Evolutionary conservation across 2,888 invertebrate species (phyloP).

Genomic region (Drosophila koepferae): DNA sequence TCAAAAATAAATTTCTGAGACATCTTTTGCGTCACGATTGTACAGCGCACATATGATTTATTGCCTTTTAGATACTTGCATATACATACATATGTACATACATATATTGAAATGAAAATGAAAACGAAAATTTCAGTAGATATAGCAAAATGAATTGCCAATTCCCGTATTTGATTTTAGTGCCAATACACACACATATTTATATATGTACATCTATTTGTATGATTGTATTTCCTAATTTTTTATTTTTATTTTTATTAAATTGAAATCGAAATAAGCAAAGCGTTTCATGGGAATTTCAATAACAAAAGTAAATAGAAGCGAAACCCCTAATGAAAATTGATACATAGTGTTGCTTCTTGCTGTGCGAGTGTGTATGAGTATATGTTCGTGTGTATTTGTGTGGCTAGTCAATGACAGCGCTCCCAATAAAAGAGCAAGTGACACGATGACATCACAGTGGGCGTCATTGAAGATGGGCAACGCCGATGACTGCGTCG

Average conservation of each 20-base stretch:
- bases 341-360: conserved; percentile 46
- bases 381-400: not conserved
- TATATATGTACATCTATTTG: not conserved
- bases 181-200: not conserved
- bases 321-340: conserved; percentile 52
- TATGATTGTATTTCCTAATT: conserved; percentile 9
- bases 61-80: conserved; percentile 25
- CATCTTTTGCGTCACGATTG: conserved; percentile 30
- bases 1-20: not conserved
- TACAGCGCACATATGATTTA: conserved; percentile 30
- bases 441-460: conserved; percentile 64
- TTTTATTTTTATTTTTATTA: conserved; percentile 30
- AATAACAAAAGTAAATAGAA: conserved; percentile 59
- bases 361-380: not conserved
- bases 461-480: conserved; percentile 40
- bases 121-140: conserved; percentile 28
- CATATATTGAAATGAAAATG: conserved; percentile 20
- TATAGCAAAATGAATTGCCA: conserved; percentile 21
- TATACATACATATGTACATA: too few relatives aligned
- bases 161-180: conserved; percentile 22
- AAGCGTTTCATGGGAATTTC: conserved; percentile 51
- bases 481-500: conserved; percentile 33
- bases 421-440: conserved; percentile 44
- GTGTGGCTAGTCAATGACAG: conserved; percentile 8
- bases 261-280: conserved; percentile 52